A percentile compares a stretch with the other conserved stretches of the same genome.
Conservation (phyloP, 1,140 invertebrate species). For the Ctenoplectra terminalis region DNA sequence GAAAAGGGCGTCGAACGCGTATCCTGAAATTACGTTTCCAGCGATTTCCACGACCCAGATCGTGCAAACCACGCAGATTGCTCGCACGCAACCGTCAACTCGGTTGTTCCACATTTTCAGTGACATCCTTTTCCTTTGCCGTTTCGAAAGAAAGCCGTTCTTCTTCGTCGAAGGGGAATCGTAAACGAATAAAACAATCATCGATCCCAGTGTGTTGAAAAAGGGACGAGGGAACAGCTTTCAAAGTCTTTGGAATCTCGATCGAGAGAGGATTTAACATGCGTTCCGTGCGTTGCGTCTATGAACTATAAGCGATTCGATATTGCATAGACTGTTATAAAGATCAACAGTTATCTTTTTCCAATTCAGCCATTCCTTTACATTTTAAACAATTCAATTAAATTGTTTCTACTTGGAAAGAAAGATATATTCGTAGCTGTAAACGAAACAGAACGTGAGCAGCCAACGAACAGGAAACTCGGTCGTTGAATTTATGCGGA, state of each 20-base stretch:
- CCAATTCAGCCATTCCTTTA: too few relatives aligned
- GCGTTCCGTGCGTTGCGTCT: too few relatives aligned
- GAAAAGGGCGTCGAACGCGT: constrained; percentile 40
- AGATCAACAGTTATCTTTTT: too few relatives aligned
- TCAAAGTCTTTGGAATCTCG: too few relatives aligned
- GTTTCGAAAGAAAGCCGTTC: constrained; percentile 11
- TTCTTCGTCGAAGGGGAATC: background rate
- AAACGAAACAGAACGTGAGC: constrained; percentile 6
- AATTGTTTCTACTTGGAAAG: background rate
- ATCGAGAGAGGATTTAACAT: too few relatives aligned
- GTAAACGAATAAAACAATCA: background rate
- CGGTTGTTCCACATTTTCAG: constrained; percentile 22
- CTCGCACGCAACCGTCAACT: constrained; percentile 42
- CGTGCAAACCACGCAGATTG: constrained; percentile 32
- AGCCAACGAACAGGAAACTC: background rate
- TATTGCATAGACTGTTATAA: too few relatives aligned
- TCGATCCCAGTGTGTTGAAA: too few relatives aligned
- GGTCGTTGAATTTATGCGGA: constrained; percentile 9
- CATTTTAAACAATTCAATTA: background rate
- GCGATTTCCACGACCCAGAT: constrained; percentile 41
- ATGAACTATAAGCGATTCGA: too few relatives aligned
- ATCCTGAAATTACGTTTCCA: constrained; percentile 49
- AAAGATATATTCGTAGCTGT: background rate
- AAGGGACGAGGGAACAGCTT: too few relatives aligned
- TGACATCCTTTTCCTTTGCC: constrained; percentile 22